Evolutionary conservation across 2,797 vertebrate genomes (phyloP), one percentile per base, ranked within the genome.

Genomic region (Chromobotia macracanthus): DNA sequence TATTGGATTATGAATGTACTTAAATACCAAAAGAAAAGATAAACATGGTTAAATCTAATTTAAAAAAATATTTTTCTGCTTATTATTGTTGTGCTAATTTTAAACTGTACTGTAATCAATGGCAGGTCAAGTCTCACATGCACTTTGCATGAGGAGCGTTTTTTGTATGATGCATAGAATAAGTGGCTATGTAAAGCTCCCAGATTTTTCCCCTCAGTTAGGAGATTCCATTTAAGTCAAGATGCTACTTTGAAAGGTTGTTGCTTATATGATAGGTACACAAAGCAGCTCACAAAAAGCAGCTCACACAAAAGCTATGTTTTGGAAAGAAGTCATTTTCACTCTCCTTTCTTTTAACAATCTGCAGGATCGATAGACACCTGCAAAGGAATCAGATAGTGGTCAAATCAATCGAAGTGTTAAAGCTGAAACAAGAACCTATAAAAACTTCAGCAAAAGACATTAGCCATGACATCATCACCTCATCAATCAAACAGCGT

Each of bases 371-470:
- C 31, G n/a, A 44, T 8, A 18, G 28, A 75, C 7, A 23, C 61
- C 21, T 65, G 18, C 1, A 5, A 8, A 35, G 19, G 19, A 38
- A 65, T 41, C 28, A 7, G n/a, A n/a, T n/a, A n/a, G 25, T 38
- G 46, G 31, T 35, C 7, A 63, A 35, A 63, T 63, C 0, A 63
- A 18, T 46, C 1, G 13, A 55, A 12, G 25, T 15, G 25, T 23
- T 46, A 50, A 68, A 68, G 66, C 44, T 16, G 6, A 11, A 60
- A 44, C 74, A 56, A 75, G 15, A 67, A 48, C 23, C 25, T 28
- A 76, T 56, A 18, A 70, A 50, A 77, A 21, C 44, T 55, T 77
- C 55, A 61, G 16, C 41, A 60, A 77, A 50, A 0, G 41, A 15
- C n/a, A 67, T 46, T 9, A 53, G 16, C 21, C 15, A 5, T 28